Evolutionary conservation across 1,140 invertebrate species (phyloP).

Genomic region (Periplaneta americana): DNA sequence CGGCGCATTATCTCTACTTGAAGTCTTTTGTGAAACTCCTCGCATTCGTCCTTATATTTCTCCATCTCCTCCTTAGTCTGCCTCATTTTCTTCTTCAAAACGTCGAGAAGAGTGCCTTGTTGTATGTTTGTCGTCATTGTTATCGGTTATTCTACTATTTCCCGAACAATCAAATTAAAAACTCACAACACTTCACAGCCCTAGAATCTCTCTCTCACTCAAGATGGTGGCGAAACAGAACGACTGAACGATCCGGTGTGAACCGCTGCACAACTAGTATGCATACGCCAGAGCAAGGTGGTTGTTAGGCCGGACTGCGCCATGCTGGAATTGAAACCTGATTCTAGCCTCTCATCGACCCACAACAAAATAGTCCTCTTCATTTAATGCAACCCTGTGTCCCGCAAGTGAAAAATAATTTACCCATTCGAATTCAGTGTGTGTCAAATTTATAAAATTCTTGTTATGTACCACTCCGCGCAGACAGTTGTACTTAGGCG

Average conservation of each 20-base stretch:
- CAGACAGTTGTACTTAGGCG: not conserved
- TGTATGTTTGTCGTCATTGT: conserved; percentile 82
- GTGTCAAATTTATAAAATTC: too few species aligned
- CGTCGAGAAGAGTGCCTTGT: conserved; percentile 84
- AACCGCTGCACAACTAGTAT: not conserved
- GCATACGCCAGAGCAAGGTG: not conserved
- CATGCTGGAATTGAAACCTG: not conserved
- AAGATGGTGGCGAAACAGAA: conserved; percentile 6
- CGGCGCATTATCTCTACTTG: conserved; percentile 86
- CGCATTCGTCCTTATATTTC: conserved; percentile 92
- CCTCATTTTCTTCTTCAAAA: conserved; percentile 99
- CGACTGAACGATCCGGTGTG: not conserved
- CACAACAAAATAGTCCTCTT: too few species aligned
- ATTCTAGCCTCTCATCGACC: too few species aligned
- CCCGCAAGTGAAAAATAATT: too few species aligned
- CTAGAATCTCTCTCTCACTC: not conserved
- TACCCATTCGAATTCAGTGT: too few species aligned
- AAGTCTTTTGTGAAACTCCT: conserved; percentile 84
- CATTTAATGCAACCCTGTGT: too few species aligned
- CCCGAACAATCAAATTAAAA: not conserved
- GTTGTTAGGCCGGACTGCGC: not conserved
- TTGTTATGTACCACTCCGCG: not conserved
- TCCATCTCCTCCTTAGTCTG: conserved; percentile 97
- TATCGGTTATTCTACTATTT: not conserved
- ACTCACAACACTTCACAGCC: not conserved